phyloP scores from a whole-genome alignment of 2,888 invertebrate genomes.

The Liopterus haemorrhoidalis region DNA sequence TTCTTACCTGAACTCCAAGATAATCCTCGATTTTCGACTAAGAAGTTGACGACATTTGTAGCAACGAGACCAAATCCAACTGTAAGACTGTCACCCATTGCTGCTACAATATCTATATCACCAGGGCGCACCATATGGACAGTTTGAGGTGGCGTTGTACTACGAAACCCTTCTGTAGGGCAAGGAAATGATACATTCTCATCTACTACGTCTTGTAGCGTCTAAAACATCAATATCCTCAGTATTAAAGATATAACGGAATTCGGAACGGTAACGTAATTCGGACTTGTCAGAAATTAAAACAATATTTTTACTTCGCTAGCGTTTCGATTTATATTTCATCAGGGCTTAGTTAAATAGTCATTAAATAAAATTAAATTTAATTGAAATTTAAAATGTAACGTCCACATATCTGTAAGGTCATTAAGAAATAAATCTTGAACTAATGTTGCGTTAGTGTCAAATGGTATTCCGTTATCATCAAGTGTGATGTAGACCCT shows the following conservation, averaged over 20 bases:
- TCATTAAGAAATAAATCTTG: too few relatives aligned
- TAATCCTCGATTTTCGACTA: constrained; percentile 48
- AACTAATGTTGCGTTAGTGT: too few relatives aligned
- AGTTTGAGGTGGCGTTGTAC: constrained; percentile 44
- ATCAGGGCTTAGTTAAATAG: too few relatives aligned
- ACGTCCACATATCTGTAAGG: too few relatives aligned
- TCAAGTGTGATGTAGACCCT: too few relatives aligned
- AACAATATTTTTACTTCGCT: constrained; percentile 2
- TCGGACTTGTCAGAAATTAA: not conserved
- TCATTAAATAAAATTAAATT: too few relatives aligned
- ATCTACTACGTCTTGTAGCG: constrained; percentile 37
- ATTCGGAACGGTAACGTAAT: too few relatives aligned
- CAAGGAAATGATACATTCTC: constrained; percentile 42
- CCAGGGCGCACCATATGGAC: constrained; percentile 56
- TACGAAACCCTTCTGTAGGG: constrained; percentile 38
- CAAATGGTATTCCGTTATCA: too few relatives aligned
- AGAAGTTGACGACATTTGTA: constrained; percentile 43
- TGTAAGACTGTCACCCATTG: constrained; percentile 57
- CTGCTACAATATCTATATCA: constrained; percentile 56
- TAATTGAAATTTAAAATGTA: too few relatives aligned
- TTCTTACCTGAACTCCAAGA: constrained; percentile 46
- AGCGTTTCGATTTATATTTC: too few relatives aligned
- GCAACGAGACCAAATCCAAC: constrained; percentile 54
- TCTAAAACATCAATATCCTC: constrained; percentile 23
- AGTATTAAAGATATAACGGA: not conserved